Evolutionary conservation across 2,797 vertebrate species (phyloP).

Genomic region (Acanthopagrus latus): DNA sequence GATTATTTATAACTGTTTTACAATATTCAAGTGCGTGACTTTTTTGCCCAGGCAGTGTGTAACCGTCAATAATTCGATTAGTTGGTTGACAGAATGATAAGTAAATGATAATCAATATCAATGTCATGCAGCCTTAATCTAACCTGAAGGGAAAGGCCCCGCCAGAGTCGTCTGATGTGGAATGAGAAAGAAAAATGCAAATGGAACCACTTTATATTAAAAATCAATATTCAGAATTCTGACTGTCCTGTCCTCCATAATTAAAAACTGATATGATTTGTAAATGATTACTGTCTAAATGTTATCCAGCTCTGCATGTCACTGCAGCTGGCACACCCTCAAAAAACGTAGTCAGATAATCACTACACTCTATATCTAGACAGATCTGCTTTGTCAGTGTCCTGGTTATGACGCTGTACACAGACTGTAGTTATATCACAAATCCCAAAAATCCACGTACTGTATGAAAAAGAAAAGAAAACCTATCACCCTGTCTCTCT

Average conservation of each 20-base stretch:
- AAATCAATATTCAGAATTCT: not conserved
- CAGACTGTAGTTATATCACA: conserved; percentile 59
- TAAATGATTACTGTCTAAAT: conserved; percentile 23
- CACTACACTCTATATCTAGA: conserved; percentile 24
- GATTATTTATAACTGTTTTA: too few relatives aligned
- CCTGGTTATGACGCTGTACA: conserved; percentile 36
- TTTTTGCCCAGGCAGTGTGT: too few relatives aligned
- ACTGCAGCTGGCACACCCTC: conserved; percentile 9
- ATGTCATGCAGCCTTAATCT: not conserved
- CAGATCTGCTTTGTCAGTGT: conserved; percentile 56
- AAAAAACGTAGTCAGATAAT: conserved; percentile 41
- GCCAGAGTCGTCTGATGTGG: not conserved
- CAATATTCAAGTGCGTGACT: too few relatives aligned
- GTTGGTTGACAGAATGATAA: not conserved
- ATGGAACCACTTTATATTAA: not conserved
- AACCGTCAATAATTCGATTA: not conserved
- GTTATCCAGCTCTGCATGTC: conserved; percentile 5
- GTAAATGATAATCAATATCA: not conserved
- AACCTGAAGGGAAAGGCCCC: not conserved
- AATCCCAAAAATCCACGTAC: conserved; percentile 62
- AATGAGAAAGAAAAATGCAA: not conserved
- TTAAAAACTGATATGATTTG: conserved; percentile 23
- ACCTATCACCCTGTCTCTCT: conserved; percentile 28
- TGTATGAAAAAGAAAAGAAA: conserved; percentile 38
- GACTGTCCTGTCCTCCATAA: conserved; percentile 13